A percentile compares a stretch with the other conserved stretches of the same genome.
phyloP scores from a whole-genome alignment of 2,888 invertebrate species.

The Eurytoma adleriae region DNA sequence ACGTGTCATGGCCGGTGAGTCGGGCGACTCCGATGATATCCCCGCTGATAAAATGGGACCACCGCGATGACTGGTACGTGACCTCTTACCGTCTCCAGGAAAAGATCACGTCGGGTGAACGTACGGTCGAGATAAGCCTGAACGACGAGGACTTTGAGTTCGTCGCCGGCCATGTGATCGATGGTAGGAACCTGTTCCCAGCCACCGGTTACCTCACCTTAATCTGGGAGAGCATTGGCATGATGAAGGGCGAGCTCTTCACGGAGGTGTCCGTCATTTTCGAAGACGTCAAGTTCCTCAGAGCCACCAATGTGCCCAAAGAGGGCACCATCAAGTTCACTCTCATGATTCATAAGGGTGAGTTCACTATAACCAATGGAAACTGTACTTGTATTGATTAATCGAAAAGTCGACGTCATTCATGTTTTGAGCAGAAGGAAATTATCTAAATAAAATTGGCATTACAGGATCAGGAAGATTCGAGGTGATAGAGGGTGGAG shows the following conservation, averaged over 20 bases:
- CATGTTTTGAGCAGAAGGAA: neutral
- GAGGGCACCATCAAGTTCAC: slow-evolving; percentile 79
- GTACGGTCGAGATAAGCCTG: slow-evolving; percentile 80
- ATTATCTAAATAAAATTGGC: neutral
- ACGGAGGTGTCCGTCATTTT: slow-evolving; percentile 88
- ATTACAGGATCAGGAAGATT: slow-evolving; percentile 73
- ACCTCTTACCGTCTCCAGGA: slow-evolving; percentile 83
- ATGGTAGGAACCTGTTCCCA: slow-evolving; percentile 89
- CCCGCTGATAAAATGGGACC: slow-evolving; percentile 93
- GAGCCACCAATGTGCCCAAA: slow-evolving; percentile 88
- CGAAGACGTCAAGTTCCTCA: slow-evolving; percentile 88
- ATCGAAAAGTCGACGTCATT: neutral
- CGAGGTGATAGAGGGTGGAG: slow-evolving; percentile 83
- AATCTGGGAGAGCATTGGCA: slow-evolving; percentile 87
- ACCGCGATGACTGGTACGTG: slow-evolving; percentile 85
- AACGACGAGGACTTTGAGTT: slow-evolving; percentile 83
- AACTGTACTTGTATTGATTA: neutral
- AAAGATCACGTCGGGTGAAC: slow-evolving; percentile 83
- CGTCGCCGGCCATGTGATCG: slow-evolving; percentile 88
- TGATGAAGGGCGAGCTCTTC: slow-evolving; percentile 81
- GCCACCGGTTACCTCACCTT: slow-evolving; percentile 90
- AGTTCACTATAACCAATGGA: neutral
- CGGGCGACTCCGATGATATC: slow-evolving; percentile 90
- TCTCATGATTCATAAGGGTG: slow-evolving; percentile 80
- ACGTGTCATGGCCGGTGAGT: slow-evolving; percentile 88